These are phyloP conservation scores for Clarias laeviceps DNA, from an alignment of 2,797 vertebrate species.

Conservation along the genomic window DNA sequence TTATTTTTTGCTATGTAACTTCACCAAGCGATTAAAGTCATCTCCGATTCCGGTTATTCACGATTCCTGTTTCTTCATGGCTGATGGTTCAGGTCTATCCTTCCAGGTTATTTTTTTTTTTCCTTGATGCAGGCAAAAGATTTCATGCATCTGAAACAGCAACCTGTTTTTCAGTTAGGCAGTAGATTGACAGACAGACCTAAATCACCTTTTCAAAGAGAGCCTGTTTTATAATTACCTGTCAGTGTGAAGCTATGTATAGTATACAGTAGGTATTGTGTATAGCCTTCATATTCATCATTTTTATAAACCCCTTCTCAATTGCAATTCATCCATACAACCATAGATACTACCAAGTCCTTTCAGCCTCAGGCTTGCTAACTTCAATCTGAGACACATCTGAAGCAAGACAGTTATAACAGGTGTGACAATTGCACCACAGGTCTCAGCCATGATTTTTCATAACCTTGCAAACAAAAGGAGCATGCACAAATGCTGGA, in stretches of 20 bases:
- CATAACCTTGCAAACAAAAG: not conserved
- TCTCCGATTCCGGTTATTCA: no score
- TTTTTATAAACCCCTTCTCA: not conserved
- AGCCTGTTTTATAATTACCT: not conserved
- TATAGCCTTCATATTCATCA: not conserved
- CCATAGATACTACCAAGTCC: not conserved
- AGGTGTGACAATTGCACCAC: not conserved
- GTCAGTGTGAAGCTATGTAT: not conserved
- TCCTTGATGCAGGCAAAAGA: no score
- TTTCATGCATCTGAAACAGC: no score
- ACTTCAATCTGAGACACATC: not conserved
- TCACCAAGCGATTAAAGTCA: no score
- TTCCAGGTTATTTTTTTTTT: no score
- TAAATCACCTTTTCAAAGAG: not conserved
- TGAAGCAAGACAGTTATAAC: not conserved
- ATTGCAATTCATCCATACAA: no score
- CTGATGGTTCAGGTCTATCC: no score
- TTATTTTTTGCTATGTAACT: no score
- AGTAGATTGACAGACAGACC: not conserved
- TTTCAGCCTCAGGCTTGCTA: not conserved
- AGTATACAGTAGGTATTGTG: no score
- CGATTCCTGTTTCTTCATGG: no score
- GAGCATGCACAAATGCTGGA: not conserved
- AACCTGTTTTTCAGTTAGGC: no score
- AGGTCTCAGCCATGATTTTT: not conserved